Evolutionary conservation across 1,140 invertebrate species (phyloP).

Genomic region (Lasioglossum albipes): DNA sequence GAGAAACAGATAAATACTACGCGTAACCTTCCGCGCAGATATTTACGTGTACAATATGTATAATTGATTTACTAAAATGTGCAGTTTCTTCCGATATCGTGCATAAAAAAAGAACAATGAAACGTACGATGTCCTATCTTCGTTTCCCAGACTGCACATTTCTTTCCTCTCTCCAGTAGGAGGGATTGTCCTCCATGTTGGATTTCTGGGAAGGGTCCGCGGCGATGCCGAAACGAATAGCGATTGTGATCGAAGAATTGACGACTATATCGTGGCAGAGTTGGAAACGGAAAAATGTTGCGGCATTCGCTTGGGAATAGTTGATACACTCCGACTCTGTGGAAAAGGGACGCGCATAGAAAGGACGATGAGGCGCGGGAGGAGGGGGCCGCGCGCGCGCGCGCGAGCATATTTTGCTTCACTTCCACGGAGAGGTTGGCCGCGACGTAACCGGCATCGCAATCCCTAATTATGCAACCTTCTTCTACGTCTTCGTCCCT

Average conservation of each 20-base stretch:
- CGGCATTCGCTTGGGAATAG: slow-evolving; percentile 43
- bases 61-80: too few relatives aligned
- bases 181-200: too few relatives aligned
- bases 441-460: slow-evolving; percentile 63
- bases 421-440: slow-evolving; percentile 54
- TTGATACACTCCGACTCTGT: neutral
- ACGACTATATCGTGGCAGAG: slow-evolving; percentile 8
- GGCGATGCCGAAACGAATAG: neutral
- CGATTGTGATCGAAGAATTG: slow-evolving; percentile 8
- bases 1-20: too few relatives aligned
- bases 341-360: slow-evolving; percentile 28
- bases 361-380: slow-evolving; percentile 34
- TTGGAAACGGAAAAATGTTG: slow-evolving; percentile 23
- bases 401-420: slow-evolving; percentile 35
- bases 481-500: slow-evolving; percentile 48
- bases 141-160: neutral
- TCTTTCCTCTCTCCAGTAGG: neutral
- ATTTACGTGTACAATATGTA: too few relatives aligned
- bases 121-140: too few relatives aligned
- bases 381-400: neutral
- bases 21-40: too few relatives aligned
- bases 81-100: too few relatives aligned
- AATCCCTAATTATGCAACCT: slow-evolving; percentile 73
- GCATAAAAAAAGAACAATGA: too few relatives aligned
- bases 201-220: neutral